phyloP scores from a whole-genome alignment of 37 sponge, comb jelly and placozoan species.

The Corticium candelabrum region DNA sequence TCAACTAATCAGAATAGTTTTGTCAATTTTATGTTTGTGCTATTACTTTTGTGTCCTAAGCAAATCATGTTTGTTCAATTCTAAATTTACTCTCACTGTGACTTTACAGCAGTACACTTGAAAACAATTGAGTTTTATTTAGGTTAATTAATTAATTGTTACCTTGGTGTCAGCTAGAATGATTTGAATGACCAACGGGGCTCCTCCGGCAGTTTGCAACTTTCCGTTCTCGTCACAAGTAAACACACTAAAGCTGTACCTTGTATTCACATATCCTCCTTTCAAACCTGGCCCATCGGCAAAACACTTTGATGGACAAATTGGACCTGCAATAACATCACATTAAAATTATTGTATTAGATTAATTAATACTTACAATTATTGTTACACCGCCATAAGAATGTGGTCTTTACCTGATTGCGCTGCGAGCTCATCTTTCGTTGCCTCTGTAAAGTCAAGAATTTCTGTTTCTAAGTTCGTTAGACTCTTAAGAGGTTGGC shows the following conservation, averaged over 20 bases:
- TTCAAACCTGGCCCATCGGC: not conserved
- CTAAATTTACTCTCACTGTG: too few species aligned
- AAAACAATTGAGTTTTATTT: too few species aligned
- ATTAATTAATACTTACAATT: too few species aligned
- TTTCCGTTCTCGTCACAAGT: not conserved
- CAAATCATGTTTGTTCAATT: too few species aligned
- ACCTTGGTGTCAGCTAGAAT: too few species aligned
- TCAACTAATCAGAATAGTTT: too few species aligned
- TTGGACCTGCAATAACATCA: not conserved
- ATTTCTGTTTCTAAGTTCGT: not conserved
- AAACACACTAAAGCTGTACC: not conserved
- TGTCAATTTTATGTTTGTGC: too few species aligned
- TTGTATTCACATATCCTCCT: not conserved
- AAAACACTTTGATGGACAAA: not conserved
- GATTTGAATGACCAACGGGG: not conserved
- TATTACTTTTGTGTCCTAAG: too few species aligned
- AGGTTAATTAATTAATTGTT: too few species aligned
- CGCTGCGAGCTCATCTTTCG: not conserved
- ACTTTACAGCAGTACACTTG: too few species aligned
- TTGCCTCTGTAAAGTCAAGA: not conserved
- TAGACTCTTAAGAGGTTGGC: not conserved
- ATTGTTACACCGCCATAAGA: too few species aligned
- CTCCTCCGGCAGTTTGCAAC: not conserved
- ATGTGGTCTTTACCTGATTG: not conserved
- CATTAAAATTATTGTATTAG: not conserved